Percentiles rank a stretch among this genome's conserved stretches.
Evolutionary conservation across 2,113 vertebrate species (phyloP).

Genomic region (Electrona antarctica): DNA sequence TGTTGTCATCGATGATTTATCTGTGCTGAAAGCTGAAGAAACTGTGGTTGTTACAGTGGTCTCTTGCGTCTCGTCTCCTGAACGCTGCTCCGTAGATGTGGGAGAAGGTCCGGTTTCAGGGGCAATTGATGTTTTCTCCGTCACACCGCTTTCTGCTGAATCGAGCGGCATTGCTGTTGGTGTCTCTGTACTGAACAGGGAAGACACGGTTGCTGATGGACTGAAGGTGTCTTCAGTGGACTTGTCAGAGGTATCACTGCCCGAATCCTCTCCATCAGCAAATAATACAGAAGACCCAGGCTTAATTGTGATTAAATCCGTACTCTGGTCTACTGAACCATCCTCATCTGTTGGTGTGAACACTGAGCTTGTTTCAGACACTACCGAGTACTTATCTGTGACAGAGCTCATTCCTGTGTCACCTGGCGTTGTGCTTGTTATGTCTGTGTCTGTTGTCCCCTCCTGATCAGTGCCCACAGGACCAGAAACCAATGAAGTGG

Average conservation of each 20-base stretch:
- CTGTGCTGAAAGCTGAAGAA: background rate
- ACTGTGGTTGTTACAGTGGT: background rate
- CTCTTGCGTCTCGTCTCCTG: slow-evolving; percentile 3
- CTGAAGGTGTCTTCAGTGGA: background rate
- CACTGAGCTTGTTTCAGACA: too few relatives aligned
- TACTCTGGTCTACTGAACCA: too few relatives aligned
- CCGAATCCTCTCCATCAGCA: slow-evolving; percentile 8
- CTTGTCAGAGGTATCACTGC: slow-evolving; percentile 1
- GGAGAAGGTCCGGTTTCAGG: background rate
- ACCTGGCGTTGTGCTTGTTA: slow-evolving; percentile 4
- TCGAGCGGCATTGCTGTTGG: background rate
- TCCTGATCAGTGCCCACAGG: background rate
- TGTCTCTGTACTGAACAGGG: background rate
- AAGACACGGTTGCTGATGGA: background rate
- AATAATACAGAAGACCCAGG: too few relatives aligned
- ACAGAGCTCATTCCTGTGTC: too few relatives aligned
- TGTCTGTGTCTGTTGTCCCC: slow-evolving; percentile 11
- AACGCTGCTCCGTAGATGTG: slow-evolving; percentile 3
- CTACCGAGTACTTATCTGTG: too few relatives aligned
- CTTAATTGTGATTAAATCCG: too few relatives aligned
- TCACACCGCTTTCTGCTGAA: too few relatives aligned
- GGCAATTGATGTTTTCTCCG: too few relatives aligned
- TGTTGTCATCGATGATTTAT: slow-evolving; percentile 7
- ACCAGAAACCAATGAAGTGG: background rate
- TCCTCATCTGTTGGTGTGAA: too few relatives aligned